Conservation (phyloP, 2,797 vertebrate genomes). For the Sebastes alutus region DNA sequence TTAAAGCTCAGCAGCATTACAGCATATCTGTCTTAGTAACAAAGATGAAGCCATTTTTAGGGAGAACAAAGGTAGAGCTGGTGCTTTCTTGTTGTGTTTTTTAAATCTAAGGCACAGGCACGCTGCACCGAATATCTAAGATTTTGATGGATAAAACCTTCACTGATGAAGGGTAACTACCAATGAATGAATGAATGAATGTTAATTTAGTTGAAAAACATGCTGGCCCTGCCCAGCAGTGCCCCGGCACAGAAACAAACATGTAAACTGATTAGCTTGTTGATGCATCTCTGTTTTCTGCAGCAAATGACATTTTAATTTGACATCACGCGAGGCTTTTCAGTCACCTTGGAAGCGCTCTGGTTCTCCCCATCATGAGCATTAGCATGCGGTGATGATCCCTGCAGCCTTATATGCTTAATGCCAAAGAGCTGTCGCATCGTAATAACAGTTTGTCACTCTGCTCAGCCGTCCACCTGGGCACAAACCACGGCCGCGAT, state of each 20-base stretch:
- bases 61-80: neutral
- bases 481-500: conserved; percentile 18
- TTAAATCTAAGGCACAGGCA: neutral
- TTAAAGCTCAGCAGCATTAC: conserved; percentile 10
- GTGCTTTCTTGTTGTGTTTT: neutral
- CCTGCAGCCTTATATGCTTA: conserved; percentile 48
- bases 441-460: conserved; percentile 55
- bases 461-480: conserved; percentile 46
- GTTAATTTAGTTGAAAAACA: conserved; percentile 12
- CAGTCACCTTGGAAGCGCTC: conserved; percentile 42
- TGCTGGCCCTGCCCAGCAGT: neutral
- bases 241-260: neutral
- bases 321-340: conserved; percentile 47
- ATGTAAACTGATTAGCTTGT: conserved; percentile 27
- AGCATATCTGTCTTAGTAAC: neutral
- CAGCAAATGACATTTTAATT: conserved; percentile 53
- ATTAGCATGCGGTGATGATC: conserved; percentile 51
- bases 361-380: conserved; percentile 24
- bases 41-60: conserved; percentile 24
- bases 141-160: conserved; percentile 10
- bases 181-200: neutral
- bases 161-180: conserved; percentile 23
- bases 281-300: conserved; percentile 23
- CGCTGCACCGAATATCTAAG: neutral
- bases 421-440: conserved; percentile 52